These are phyloP conservation scores for Cecidostiba fungosa DNA, from an alignment of 2,888 invertebrate species.

Conservation along the genomic window DNA sequence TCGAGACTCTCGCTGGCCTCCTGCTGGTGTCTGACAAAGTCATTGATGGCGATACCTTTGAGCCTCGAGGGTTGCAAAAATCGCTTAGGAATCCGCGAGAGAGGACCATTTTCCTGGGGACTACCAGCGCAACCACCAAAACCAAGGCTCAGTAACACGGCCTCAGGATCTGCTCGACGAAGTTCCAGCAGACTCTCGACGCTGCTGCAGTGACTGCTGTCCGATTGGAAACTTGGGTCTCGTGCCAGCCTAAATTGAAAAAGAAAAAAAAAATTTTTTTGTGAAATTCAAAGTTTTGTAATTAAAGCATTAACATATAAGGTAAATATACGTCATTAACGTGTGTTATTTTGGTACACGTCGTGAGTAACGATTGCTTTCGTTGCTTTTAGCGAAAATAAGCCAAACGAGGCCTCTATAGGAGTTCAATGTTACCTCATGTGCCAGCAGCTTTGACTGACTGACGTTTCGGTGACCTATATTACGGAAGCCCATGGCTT, in stretches of 20 bases:
- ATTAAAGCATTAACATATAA: not conserved
- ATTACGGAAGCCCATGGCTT: slow-evolving; percentile 7
- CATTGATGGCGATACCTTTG: slow-evolving; percentile 88
- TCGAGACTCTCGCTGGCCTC: slow-evolving; percentile 88
- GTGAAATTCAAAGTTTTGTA: not conserved
- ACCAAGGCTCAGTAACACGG: slow-evolving; percentile 90
- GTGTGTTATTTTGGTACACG: not conserved
- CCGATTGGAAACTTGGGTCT: slow-evolving; percentile 79
- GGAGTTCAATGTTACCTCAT: not conserved
- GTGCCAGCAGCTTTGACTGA: slow-evolving; percentile 12
- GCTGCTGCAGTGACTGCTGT: slow-evolving; percentile 87
- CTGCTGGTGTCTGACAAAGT: slow-evolving; percentile 88
- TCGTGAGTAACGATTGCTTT: not conserved
- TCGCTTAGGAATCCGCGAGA: slow-evolving; percentile 90
- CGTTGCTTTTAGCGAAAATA: slow-evolving; percentile 14
- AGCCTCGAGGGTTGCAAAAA: slow-evolving; percentile 92
- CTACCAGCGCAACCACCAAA: slow-evolving; percentile 87
- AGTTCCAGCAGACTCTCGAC: slow-evolving; percentile 92
- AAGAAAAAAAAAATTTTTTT: not conserved
- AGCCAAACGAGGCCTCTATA: not conserved
- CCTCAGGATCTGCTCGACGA: slow-evolving; percentile 93
- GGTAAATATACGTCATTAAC: not conserved
- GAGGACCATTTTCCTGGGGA: slow-evolving; percentile 82
- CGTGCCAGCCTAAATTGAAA: slow-evolving; percentile 70
- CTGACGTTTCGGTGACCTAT: slow-evolving; percentile 10